These are phyloP conservation scores for Barbus barbus DNA, from an alignment of 2,113 vertebrate species.

Conservation along the genomic window DNA sequence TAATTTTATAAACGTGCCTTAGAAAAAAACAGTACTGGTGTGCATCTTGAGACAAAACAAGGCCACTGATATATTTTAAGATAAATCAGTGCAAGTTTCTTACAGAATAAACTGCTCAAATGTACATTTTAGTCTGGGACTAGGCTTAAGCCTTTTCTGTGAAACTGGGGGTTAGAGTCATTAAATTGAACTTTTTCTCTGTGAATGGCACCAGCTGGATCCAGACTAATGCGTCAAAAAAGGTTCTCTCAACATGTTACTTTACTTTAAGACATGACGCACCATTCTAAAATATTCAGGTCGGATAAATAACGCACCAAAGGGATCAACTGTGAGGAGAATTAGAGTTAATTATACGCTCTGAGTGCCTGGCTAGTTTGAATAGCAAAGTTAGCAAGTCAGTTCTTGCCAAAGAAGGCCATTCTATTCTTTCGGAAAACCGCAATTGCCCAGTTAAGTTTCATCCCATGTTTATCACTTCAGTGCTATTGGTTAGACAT, in stretches of 20 bases:
- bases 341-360: constrained; percentile 49
- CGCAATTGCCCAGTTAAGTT: constrained; percentile 6
- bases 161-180: too few species aligned
- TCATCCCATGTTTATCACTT: constrained; percentile 21
- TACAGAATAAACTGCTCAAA: too few species aligned
- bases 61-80: too few species aligned
- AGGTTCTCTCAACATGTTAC: background rate
- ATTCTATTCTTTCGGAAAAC: constrained; percentile 15
- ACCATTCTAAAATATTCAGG: constrained; percentile 28
- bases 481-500: background rate
- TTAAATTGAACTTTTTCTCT: background rate
- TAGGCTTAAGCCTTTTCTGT: too few species aligned
- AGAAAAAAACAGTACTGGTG: too few species aligned
- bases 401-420: constrained; percentile 34
- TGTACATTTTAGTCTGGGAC: too few species aligned
- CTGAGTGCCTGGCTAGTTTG: constrained; percentile 25
- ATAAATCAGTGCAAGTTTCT: too few species aligned
- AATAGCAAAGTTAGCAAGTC: constrained; percentile 48
- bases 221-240: background rate
- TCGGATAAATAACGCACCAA: constrained; percentile 26
- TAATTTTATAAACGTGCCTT: too few species aligned
- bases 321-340: constrained; percentile 18
- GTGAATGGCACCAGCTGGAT: background rate
- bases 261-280: background rate
- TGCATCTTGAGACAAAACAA: too few species aligned